Conservation (phyloP, 35 echinoderm and acorn worm genomes). For the Apostichopus japonicus region DNA sequence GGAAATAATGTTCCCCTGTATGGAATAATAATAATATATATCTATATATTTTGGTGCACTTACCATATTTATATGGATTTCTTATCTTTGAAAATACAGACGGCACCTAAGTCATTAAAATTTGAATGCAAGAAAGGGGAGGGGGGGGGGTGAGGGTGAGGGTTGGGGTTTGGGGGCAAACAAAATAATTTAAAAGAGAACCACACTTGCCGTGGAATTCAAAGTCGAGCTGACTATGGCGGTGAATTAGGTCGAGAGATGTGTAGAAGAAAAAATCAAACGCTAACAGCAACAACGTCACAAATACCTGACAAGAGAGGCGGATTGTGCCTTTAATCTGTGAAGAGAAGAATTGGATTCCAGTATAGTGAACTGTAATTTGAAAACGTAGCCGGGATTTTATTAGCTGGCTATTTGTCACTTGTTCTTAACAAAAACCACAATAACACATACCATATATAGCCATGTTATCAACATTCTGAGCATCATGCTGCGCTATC, state of each 20-base stretch:
- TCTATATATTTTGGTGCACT: too few relatives aligned
- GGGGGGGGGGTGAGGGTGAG: too few relatives aligned
- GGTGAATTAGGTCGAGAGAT: slow-evolving; percentile 65
- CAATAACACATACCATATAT: too few relatives aligned
- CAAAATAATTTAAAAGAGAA: background rate
- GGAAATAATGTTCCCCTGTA: slow-evolving; percentile 71
- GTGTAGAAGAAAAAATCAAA: slow-evolving; percentile 76
- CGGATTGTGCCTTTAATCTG: slow-evolving; percentile 65
- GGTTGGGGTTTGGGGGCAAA: too few relatives aligned
- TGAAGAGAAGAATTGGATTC: slow-evolving; percentile 6
- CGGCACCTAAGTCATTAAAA: too few relatives aligned
- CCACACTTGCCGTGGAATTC: slow-evolving; percentile 60
- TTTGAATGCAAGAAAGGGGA: too few relatives aligned
- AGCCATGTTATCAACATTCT: background rate
- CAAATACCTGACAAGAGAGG: slow-evolving; percentile 60
- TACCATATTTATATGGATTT: too few relatives aligned
- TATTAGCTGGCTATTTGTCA: too few relatives aligned
- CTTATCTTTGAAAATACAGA: too few relatives aligned
- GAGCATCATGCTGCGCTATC: too few relatives aligned
- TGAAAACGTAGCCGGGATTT: too few relatives aligned
- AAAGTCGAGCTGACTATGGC: slow-evolving; percentile 73
- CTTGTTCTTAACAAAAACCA: too few relatives aligned
- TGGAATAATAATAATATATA: background rate
- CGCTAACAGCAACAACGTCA: slow-evolving; percentile 56
- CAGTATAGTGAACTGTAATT: background rate